These are phyloP conservation scores for Tigriopus japonicus DNA, from an alignment of 1,140 invertebrate species.

Conservation along the genomic window DNA sequence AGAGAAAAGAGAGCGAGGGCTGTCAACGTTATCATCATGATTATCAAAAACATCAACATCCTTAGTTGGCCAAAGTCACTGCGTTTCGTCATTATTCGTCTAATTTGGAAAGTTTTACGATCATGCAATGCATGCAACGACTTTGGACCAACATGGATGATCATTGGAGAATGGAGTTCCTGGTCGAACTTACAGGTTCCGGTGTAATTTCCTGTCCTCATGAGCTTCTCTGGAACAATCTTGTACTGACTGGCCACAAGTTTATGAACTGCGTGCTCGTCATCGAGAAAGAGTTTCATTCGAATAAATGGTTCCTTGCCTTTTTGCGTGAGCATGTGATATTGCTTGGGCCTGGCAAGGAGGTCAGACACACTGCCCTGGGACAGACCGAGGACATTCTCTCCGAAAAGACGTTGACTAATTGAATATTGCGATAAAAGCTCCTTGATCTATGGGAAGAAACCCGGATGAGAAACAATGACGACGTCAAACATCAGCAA, in stretches of 20 bases:
- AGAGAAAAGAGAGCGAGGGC: not conserved
- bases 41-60: too few species aligned
- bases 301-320: conserved; percentile 89
- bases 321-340: conserved; percentile 94
- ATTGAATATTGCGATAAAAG: conserved; percentile 94
- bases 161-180: not conserved
- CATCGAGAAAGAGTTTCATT: conserved; percentile 95
- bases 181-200: conserved; percentile 22
- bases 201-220: conserved; percentile 69
- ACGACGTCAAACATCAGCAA: too few species aligned
- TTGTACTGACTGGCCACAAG: conserved; percentile 91
- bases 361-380: conserved; percentile 89
- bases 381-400: conserved; percentile 85
- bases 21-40: not conserved
- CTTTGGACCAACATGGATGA: too few species aligned
- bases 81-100: too few species aligned
- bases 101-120: too few species aligned
- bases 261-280: conserved; percentile 89
- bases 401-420: conserved; percentile 91
- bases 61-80: too few species aligned
- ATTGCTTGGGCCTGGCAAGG: conserved; percentile 79
- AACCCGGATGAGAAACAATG: not conserved
- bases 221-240: conserved; percentile 84
- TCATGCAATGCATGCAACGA: too few species aligned
- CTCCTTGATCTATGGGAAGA: conserved; percentile 56